phyloP scores from a whole-genome alignment of 2,888 invertebrate species.

The Molanna angustata region DNA sequence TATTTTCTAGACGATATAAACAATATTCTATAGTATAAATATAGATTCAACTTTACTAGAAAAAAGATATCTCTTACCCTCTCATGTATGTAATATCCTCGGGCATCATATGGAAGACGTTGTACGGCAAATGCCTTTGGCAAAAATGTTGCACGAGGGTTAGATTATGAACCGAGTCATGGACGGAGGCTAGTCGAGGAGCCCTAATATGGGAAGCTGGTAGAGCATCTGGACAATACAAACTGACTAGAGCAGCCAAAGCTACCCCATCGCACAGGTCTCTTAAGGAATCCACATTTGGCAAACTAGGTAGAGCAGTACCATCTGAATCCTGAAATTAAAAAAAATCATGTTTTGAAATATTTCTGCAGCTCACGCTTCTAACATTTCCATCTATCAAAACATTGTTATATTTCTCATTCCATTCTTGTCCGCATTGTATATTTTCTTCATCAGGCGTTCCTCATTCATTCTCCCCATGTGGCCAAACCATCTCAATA shows the following conservation, averaged over 20 bases:
- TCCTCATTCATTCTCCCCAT: no score
- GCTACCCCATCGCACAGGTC: slow-evolving; percentile 91
- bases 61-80: no score
- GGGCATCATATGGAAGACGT: slow-evolving; percentile 91
- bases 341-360: no score
- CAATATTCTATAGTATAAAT: no score
- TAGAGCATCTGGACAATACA: slow-evolving; percentile 70
- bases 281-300: slow-evolving; percentile 73
- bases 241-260: slow-evolving; percentile 81
- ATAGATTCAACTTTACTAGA: no score
- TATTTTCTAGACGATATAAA: no score
- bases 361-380: no score
- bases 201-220: slow-evolving; percentile 52
- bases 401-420: no score
- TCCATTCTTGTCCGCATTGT: no score
- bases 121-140: slow-evolving; percentile 76
- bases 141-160: slow-evolving; percentile 87
- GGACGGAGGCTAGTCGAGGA: slow-evolving; percentile 69
- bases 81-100: slow-evolving; percentile 94
- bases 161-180: slow-evolving; percentile 90
- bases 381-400: no score
- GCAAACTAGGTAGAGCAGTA: slow-evolving; percentile 55
- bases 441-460: no score
- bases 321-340: slow-evolving; percentile 54
- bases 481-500: no score